These are phyloP conservation scores for Odontothrips loti DNA, from an alignment of 2,888 invertebrate species.

Conservation along the genomic window DNA sequence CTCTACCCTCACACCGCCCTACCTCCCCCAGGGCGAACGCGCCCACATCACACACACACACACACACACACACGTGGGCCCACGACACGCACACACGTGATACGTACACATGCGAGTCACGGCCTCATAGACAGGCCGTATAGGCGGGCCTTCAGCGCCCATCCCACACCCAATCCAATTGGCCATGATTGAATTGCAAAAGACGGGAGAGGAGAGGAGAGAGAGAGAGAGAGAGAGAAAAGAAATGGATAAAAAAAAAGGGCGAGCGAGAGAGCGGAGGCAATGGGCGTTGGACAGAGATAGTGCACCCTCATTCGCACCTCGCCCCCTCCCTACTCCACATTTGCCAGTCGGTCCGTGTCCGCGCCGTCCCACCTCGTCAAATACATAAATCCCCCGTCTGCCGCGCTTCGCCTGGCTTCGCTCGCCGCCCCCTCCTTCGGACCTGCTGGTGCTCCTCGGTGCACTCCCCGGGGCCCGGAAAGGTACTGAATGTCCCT, in stretches of 20 bases:
- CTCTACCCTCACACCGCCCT: too few species aligned
- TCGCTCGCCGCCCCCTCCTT: background rate
- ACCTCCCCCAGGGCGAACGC: too few species aligned
- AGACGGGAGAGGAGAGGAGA: background rate
- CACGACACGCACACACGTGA: background rate
- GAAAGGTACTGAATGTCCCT: too few species aligned
- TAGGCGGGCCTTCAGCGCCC: background rate
- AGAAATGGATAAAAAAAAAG: background rate
- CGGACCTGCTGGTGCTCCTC: background rate
- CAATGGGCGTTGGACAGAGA: too few species aligned
- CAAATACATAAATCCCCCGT: background rate
- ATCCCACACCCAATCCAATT: constrained; percentile 17
- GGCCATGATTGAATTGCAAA: constrained; percentile 23
- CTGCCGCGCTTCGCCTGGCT: background rate
- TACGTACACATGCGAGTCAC: constrained; percentile 1
- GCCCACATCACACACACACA: too few species aligned
- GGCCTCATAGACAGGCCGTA: background rate
- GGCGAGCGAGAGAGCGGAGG: background rate
- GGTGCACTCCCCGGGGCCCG: too few species aligned
- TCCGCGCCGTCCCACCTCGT: background rate
- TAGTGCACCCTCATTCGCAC: too few species aligned
- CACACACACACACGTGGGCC: background rate
- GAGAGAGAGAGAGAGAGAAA: background rate
- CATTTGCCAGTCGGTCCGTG: background rate
- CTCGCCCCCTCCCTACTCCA: background rate